phyloP scores from a whole-genome alignment of 2,797 vertebrate species.

The Schizopygopsis malacanthus region DNA sequence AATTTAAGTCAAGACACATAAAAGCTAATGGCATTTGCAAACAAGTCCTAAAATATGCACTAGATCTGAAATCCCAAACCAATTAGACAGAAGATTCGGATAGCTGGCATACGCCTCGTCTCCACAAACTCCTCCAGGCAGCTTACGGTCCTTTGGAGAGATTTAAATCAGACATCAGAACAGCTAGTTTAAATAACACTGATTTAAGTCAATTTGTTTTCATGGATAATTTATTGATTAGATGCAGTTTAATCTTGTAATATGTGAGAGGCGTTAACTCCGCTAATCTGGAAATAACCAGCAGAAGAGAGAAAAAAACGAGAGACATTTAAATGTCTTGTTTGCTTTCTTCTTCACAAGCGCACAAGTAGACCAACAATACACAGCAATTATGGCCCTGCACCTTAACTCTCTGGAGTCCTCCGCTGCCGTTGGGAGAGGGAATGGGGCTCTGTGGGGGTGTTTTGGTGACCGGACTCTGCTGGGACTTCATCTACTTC shows the following conservation, averaged over 20 bases:
- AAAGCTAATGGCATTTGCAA: slow-evolving; percentile 47
- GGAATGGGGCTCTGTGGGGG: not conserved
- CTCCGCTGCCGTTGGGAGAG: not conserved
- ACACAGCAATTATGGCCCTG: not conserved
- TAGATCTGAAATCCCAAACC: slow-evolving; percentile 34
- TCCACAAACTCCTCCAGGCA: not conserved
- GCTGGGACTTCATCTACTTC: not conserved
- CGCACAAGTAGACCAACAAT: not conserved
- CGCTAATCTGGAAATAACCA: not conserved
- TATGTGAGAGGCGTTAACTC: not conserved
- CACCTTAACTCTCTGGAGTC: not conserved
- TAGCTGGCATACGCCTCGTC: slow-evolving; percentile 9
- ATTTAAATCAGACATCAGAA: slow-evolving; percentile 3
- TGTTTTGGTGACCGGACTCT: slow-evolving; percentile 25
- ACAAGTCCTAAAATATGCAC: slow-evolving; percentile 40
- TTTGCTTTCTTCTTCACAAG: not conserved
- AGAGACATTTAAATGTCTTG: not conserved
- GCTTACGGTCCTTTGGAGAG: not conserved
- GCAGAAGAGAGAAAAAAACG: not conserved
- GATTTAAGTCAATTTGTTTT: not conserved
- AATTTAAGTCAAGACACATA: slow-evolving; percentile 30
- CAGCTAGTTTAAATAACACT: not conserved
- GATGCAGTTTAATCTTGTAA: slow-evolving; percentile 10
- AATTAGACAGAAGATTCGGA: slow-evolving; percentile 19
- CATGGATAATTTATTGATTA: not conserved